Percentiles rank a stretch among this genome's conserved stretches.
These are phyloP conservation scores for Neotoma lepida DNA, from an alignment of 2,113 vertebrate species.

Conservation along the genomic window DNA sequence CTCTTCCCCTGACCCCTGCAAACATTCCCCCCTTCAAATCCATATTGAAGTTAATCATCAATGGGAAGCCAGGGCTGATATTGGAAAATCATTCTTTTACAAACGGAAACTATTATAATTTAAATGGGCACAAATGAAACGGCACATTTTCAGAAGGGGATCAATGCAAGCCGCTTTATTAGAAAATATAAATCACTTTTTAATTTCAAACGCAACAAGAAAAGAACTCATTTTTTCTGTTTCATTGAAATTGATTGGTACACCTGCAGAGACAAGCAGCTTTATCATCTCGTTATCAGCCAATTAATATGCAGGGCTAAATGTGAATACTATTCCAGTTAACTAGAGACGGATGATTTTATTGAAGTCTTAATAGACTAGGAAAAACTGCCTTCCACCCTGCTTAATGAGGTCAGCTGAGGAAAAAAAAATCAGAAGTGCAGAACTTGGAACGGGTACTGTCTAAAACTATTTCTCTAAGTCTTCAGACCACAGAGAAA, in stretches of 20 bases:
- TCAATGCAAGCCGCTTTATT: constrained; percentile 94
- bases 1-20: neutral
- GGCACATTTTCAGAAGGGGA: constrained; percentile 87
- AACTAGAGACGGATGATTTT: constrained; percentile 91
- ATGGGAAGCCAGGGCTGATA: constrained; percentile 86
- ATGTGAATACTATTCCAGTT: constrained; percentile 92
- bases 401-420: constrained; percentile 86
- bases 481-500: constrained; percentile 36
- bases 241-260: constrained; percentile 92
- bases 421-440: constrained; percentile 52
- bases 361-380: constrained; percentile 93
- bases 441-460: constrained; percentile 52
- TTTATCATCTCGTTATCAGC: constrained; percentile 95
- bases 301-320: constrained; percentile 96
- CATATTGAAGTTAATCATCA: constrained; percentile 86
- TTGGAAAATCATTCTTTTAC: constrained; percentile 91
- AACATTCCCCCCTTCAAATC: constrained; percentile 84
- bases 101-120: constrained; percentile 89
- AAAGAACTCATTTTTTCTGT: constrained; percentile 86
- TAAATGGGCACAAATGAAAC: constrained; percentile 88
- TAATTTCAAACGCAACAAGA: constrained; percentile 91
- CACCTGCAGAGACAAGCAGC: constrained; percentile 89
- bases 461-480: constrained; percentile 64
- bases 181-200: constrained; percentile 93
- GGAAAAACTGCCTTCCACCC: constrained; percentile 87